These are phyloP conservation scores for Mesochorus sp. DNA, from an alignment of 2,888 invertebrate genomes.

Conservation along the genomic window DNA sequence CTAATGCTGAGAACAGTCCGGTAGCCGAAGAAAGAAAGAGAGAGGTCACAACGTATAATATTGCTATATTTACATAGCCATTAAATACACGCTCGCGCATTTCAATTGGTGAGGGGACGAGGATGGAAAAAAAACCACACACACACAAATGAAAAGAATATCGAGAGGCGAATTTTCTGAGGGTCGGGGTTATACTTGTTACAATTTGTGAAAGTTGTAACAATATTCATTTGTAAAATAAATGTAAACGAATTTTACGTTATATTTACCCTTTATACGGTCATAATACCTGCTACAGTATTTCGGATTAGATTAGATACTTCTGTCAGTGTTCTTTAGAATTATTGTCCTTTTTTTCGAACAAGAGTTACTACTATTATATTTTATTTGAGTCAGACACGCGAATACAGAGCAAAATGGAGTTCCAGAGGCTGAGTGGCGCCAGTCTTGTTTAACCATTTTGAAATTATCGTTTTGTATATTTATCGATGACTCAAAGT, in stretches of 20 bases:
- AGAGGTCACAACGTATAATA: conserved; percentile 23
- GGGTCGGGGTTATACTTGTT: conserved; percentile 30
- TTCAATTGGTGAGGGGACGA: conserved; percentile 31
- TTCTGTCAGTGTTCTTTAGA: conserved; percentile 67
- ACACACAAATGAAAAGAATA: not conserved
- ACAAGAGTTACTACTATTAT: conserved; percentile 46
- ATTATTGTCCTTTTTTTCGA: conserved; percentile 57
- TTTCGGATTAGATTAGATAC: conserved; percentile 80
- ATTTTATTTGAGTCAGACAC: not conserved
- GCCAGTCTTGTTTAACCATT: conserved; percentile 34
- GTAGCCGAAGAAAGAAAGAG: not conserved
- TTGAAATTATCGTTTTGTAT: conserved; percentile 8
- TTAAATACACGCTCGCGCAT: conserved; percentile 37
- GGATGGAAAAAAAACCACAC: not conserved
- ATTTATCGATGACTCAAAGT: too few species aligned
- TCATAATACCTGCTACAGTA: conserved; percentile 81
- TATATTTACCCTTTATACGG: conserved; percentile 74
- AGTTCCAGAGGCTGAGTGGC: conserved; percentile 54
- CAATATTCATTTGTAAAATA: conserved; percentile 69
- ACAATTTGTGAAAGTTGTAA: too few species aligned
- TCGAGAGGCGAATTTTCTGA: conserved; percentile 3
- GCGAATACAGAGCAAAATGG: conserved; percentile 51
- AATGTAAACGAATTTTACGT: conserved; percentile 53
- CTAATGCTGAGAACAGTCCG: conserved; percentile 19
- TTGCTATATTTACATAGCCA: conserved; percentile 34